Conservation (phyloP, 2,113 vertebrate genomes). For the Phycodurus eques region DNA sequence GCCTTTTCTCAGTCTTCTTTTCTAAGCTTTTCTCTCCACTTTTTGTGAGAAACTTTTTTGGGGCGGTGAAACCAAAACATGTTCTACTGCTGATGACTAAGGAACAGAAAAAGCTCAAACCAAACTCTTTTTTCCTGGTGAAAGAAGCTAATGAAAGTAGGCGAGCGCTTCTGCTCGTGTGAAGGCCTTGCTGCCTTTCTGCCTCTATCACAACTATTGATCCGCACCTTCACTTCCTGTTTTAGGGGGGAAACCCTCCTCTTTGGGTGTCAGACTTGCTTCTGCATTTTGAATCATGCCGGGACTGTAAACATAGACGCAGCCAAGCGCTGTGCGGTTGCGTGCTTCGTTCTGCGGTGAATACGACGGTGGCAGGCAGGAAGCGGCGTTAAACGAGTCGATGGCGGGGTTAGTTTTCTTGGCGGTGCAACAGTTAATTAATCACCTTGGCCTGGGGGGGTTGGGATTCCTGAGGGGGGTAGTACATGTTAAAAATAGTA, state of each 20-base stretch:
- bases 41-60: too few relatives aligned
- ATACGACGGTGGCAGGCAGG: constrained; percentile 47
- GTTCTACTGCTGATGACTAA: too few relatives aligned
- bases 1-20: too few relatives aligned
- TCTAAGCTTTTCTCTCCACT: too few relatives aligned
- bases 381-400: constrained; percentile 41
- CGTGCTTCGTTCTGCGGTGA: constrained; percentile 44
- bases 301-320: constrained; percentile 64
- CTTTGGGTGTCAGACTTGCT: constrained; percentile 47
- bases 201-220: constrained; percentile 69
- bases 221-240: constrained; percentile 69
- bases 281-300: too few relatives aligned
- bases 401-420: constrained; percentile 46
- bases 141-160: too few relatives aligned
- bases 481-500: too few relatives aligned
- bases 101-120: too few relatives aligned
- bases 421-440: constrained; percentile 67
- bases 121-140: too few relatives aligned
- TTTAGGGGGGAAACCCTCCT: constrained; percentile 65
- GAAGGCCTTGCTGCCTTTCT: constrained; percentile 18
- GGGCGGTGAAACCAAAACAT: too few relatives aligned
- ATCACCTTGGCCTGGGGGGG: constrained; percentile 40
- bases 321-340: constrained; percentile 48
- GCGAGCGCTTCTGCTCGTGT: too few relatives aligned
- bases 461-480: too few relatives aligned